Conservation (phyloP, 2,113 vertebrate species). For the Oostethus manadensis region DNA sequence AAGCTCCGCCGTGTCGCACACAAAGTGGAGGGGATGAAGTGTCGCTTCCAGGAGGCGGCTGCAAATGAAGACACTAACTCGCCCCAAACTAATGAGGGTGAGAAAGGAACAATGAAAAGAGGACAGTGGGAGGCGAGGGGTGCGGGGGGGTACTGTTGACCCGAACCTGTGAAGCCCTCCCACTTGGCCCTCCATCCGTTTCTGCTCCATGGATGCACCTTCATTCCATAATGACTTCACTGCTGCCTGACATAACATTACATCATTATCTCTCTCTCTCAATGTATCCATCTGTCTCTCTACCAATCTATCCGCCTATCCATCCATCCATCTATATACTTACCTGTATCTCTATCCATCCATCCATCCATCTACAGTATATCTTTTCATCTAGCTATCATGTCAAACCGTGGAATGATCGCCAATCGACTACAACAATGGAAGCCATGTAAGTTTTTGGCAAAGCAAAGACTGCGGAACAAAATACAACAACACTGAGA, state of each 20-base stretch:
- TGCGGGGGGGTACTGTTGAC: conserved; percentile 22
- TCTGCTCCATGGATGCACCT: conserved; percentile 38
- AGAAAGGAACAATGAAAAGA: conserved; percentile 44
- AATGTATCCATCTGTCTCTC: too few species aligned
- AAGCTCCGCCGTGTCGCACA: background rate
- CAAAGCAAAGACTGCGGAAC: too few species aligned
- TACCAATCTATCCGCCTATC: too few species aligned
- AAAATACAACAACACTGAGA: too few species aligned
- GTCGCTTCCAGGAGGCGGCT: conserved; percentile 7
- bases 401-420: too few species aligned
- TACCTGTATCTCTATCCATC: too few species aligned
- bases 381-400: too few species aligned
- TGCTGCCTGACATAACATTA: background rate
- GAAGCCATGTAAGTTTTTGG: too few species aligned
- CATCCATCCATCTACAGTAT: too few species aligned
- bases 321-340: too few species aligned
- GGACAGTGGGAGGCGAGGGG: conserved; percentile 10
- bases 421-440: too few species aligned
- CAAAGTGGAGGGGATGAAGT: conserved; percentile 1
- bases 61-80: conserved; percentile 14
- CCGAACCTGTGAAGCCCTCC: conserved; percentile 20
- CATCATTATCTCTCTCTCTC: too few species aligned
- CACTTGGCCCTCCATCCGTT: background rate
- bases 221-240: conserved; percentile 46
- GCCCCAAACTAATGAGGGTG: conserved; percentile 63